Base-by-base conservation (phyloP, 2,113 vertebrate species). In the Columba janthina region DNA sequence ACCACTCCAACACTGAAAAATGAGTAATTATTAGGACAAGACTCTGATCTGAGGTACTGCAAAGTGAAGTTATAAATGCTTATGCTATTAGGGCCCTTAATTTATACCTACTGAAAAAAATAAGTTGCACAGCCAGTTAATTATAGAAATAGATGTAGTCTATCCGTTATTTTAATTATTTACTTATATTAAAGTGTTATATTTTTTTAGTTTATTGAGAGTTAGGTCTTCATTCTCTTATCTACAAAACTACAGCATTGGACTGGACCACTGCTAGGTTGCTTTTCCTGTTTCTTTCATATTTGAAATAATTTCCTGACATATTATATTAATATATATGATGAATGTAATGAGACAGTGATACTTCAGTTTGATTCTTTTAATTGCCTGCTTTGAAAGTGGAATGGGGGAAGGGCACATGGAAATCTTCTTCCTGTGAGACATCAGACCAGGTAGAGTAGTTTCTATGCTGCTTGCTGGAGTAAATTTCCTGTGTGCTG, bases 251-350 rank as follows among this genome's bases (percentile, higher is more conserved):
- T 95, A 64, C 96, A 97, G 89, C 85, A 80, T 66, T 67, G 20
- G 65, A 70, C 85, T 88, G 65, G 83, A 93, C 24, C 5, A 54
- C 25, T 85, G 70, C 61, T 61, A 32, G 78, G n/a, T 46, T 94
- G 64, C 28, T 78, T 85, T 88, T 83, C 51, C 69, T 81, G 54
- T 82, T 94, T 89, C 69, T 91, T 65, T 65, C 65, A 76, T 85
- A 72, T 79, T 94, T 77, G 61, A 97, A 98, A 97, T 97, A 94
- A 96, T 97, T 97, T 92, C 95, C 94, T 96, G 85, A 31, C 44
- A 81, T 93, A 97, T 97, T 97, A 96, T 90, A 93, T 93, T 97
- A 53, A 48, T 93, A 97, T 94, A 97, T 97, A 97, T 87, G 85
- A 96, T 66, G 77, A 93, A 64, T 74, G 89, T 93, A 97, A 97